phyloP scores from a whole-genome alignment of 2,888 invertebrate species.

The Augochlorella aurata region DNA sequence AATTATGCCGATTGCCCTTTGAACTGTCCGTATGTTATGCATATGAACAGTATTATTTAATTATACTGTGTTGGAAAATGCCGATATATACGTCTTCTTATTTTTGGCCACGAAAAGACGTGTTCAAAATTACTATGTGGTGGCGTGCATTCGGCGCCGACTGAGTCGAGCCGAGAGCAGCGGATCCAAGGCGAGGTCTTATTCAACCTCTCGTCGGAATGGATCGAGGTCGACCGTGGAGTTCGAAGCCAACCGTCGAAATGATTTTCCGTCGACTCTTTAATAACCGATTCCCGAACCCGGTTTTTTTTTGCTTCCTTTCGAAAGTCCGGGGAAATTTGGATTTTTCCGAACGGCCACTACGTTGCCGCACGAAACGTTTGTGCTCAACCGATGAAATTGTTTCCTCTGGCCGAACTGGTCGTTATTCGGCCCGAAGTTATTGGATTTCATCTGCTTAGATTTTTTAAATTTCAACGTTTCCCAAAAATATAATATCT shows the following conservation, averaged over 20 bases:
- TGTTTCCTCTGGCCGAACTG: background rate
- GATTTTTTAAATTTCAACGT: background rate
- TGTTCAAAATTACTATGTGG: too few species aligned
- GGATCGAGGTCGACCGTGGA: conserved; percentile 17
- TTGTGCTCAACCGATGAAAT: background rate
- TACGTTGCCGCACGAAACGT: background rate
- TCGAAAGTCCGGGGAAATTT: background rate
- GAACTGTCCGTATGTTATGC: too few species aligned
- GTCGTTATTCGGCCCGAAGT: background rate
- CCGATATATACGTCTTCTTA: too few species aligned
- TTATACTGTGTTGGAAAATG: too few species aligned
- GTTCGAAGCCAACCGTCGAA: background rate
- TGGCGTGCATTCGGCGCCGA: too few species aligned
- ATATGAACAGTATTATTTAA: too few species aligned
- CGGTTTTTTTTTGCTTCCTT: background rate
- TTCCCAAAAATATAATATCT: background rate
- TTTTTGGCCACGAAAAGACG: too few species aligned
- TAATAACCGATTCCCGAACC: background rate
- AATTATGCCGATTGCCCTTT: too few species aligned
- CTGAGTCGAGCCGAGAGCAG: too few species aligned
- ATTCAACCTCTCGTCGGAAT: conserved; percentile 1
- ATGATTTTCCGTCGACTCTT: conserved; percentile 6
- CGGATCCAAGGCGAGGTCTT: conserved; percentile 10
- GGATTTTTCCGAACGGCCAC: background rate
- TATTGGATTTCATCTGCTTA: background rate